These are phyloP conservation scores for Pteronotus mesoamericanus DNA, from an alignment of 2,797 vertebrate species.

Conservation along the genomic window DNA sequence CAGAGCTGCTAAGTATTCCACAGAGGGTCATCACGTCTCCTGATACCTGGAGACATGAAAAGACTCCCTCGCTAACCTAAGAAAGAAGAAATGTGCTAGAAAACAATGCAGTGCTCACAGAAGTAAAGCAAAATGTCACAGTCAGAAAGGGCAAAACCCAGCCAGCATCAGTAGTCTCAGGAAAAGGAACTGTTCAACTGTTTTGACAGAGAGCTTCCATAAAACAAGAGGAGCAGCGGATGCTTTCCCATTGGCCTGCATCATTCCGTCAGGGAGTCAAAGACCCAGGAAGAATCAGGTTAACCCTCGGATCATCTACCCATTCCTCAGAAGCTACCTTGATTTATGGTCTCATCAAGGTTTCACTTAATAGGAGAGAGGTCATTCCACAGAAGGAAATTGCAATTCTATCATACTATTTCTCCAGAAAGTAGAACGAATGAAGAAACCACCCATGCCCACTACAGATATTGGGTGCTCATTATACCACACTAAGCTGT, in stretches of 20 bases:
- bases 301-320: not conserved
- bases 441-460: not conserved
- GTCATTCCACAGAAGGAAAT: constrained; percentile 2
- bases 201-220: not conserved
- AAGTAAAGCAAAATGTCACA: not conserved
- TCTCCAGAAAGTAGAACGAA: not conserved
- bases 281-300: not conserved
- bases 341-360: not conserved
- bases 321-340: not conserved
- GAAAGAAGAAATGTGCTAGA: not conserved
- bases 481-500: not conserved
- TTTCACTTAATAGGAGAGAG: not conserved
- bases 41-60: not conserved
- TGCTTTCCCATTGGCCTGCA: not conserved
- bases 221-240: not conserved
- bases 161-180: not conserved
- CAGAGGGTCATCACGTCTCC: not conserved
- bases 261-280: not conserved
- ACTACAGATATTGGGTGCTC: not conserved
- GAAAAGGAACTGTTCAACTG: not conserved
- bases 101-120: not conserved
- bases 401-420: not conserved
- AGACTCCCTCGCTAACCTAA: not conserved
- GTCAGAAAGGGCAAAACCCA: not conserved
- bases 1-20: not conserved